A percentile compares a stretch with the other conserved stretches of the same genome.
Conservation (phyloP, 2,113 vertebrate genomes). For the Oceanodroma tethys region DNA sequence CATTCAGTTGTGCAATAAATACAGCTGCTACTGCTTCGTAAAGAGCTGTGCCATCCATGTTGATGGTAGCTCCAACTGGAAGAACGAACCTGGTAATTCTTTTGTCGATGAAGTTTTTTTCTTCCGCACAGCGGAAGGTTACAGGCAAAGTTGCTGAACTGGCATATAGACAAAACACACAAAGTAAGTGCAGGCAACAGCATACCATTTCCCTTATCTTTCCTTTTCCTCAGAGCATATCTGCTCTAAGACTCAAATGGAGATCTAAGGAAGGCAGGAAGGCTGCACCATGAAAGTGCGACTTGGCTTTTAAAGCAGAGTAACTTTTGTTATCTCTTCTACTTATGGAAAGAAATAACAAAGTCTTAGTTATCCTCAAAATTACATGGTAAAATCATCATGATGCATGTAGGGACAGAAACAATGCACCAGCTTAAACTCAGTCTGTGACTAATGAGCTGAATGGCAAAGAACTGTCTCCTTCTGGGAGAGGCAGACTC, state of each 20-base stretch:
- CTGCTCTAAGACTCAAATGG: background rate
- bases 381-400: background rate
- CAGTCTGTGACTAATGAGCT: background rate
- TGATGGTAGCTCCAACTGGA: slow-evolving; percentile 96
- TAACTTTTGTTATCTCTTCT: background rate
- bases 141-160: slow-evolving; percentile 96
- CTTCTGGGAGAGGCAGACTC: background rate
- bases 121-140: slow-evolving; percentile 96
- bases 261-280: background rate
- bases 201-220: background rate
- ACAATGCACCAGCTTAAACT: background rate
- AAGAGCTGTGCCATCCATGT: slow-evolving; percentile 97
- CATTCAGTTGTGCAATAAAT: slow-evolving; percentile 94
- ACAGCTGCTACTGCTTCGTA: slow-evolving; percentile 96
- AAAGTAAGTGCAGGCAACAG: background rate
- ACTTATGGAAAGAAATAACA: background rate
- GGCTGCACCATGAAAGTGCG: background rate
- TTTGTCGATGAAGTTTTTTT: slow-evolving; percentile 91
- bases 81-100: slow-evolving; percentile 95
- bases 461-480: background rate
- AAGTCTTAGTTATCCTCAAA: background rate
- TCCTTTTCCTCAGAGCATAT: background rate
- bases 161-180: slow-evolving; percentile 1
- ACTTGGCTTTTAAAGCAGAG: background rate
- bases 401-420: background rate